Base-by-base conservation (phyloP, 1,140 invertebrate genomes). In the Sycobia sp. region DNA sequence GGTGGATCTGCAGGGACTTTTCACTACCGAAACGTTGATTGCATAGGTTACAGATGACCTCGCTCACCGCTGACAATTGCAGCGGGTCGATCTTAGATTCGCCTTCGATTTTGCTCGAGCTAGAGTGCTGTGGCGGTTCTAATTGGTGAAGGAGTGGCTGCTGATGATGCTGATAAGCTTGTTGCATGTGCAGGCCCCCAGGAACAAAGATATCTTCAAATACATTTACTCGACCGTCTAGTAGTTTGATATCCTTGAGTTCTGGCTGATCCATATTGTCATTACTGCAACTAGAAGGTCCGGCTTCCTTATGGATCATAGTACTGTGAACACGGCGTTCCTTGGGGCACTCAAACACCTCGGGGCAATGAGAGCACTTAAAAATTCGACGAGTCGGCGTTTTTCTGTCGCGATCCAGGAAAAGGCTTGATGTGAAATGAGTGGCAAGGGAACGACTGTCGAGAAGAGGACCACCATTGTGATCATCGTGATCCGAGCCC, bases 241-340 rank as follows among this genome's bases (percentile, higher is more conserved):
- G 57, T 13, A 81, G 47, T 56, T 82, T 82, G 20, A 82, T 79
- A 39, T 82, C 80, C 39, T 81, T 82, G 3, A 78, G 64, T 47
- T 82, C 80, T 1, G 70, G 68, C 18, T 73, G 72, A 32, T 75
- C 73, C 2, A 67, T 68, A 3, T 69, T 67, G 38, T 74, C 77
- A 41, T 73, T 74, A 62, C 73, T 76, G 36, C 75, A 79, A 36
- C 76, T 72, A 32, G 77, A 80, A n/a, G 80, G 76, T 20, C 78
- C 76, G 76, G 86, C 69, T 72, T 83, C 67, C 77, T 80, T 69
- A 76, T 83, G 80, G 10, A 79, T 65, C 29, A 82, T 76, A 18
- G 77, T 81, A 66, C 83, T 83, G 69, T 90, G 88, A 18, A 88
- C 82, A 38, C 88, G 76, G 34, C 89, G 78, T 69, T 90, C 89